Evolutionary conservation across 2,797 vertebrate genomes (phyloP).

Genomic region (Chaetophractus vellerosus): DNA sequence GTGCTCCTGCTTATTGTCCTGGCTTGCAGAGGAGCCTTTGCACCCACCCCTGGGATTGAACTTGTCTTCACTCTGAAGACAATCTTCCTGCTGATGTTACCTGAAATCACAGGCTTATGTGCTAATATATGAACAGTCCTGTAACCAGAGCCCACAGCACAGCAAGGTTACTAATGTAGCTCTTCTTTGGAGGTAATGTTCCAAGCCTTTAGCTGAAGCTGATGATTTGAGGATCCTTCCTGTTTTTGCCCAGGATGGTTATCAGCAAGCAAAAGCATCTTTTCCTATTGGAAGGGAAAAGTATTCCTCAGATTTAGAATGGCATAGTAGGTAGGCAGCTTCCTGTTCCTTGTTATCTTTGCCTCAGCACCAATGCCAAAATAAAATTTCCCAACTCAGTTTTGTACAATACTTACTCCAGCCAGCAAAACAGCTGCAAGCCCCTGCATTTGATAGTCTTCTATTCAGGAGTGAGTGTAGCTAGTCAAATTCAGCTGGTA

Average conservation of each 20-base stretch:
- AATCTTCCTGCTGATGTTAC: not conserved
- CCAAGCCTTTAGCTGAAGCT: not conserved
- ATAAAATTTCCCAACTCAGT: conserved; percentile 34
- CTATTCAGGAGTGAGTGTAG: not conserved
- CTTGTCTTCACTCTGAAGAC: not conserved
- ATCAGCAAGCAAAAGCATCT: not conserved
- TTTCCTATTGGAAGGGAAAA: not conserved
- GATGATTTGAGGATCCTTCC: not conserved
- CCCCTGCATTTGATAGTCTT: not conserved
- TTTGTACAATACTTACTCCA: not conserved
- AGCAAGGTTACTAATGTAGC: not conserved
- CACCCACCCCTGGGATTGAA: not conserved
- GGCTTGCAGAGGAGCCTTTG: not conserved
- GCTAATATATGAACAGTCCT: not conserved
- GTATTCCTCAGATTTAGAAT: not conserved
- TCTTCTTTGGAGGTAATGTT: conserved; percentile 1
- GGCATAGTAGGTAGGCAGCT: not conserved
- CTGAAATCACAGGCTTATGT: not conserved
- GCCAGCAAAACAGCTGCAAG: not conserved
- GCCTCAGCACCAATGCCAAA: not conserved
- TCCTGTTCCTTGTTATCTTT: conserved; percentile 57
- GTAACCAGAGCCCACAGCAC: not conserved
- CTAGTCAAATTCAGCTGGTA: not conserved
- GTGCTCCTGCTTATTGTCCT: not conserved
- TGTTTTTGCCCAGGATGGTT: not conserved